Percentiles rank a stretch among this genome's conserved stretches.
phyloP scores from a whole-genome alignment of 1,140 invertebrate species.

The Zaprionus nigranus region DNA sequence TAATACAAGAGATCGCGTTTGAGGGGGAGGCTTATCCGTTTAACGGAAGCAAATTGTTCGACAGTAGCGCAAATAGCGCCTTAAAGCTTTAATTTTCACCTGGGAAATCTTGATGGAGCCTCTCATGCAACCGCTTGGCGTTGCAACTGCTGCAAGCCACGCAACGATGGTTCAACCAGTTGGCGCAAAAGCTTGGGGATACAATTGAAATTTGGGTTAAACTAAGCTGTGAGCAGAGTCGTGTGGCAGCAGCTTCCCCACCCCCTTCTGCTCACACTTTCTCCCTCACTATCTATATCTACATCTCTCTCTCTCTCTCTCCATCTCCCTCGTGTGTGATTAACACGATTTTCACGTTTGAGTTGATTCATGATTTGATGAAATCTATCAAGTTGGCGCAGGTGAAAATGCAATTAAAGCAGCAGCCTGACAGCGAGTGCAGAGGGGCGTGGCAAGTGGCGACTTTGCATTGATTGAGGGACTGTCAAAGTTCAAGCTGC shows the following conservation, averaged over 20 bases:
- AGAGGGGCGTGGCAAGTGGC: neutral
- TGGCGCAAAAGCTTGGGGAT: neutral
- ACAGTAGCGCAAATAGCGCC: neutral
- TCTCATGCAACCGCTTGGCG: neutral
- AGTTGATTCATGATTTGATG: neutral
- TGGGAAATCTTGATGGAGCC: neutral
- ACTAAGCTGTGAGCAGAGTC: neutral
- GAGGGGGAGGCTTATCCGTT: neutral
- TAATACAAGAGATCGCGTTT: neutral
- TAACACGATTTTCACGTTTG: neutral
- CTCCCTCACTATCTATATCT: neutral
- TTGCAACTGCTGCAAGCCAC: conserved; percentile 3
- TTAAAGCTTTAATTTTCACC: conserved; percentile 5
- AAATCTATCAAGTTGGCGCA: neutral
- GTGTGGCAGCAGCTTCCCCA: neutral
- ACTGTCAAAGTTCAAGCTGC: conserved; percentile 11
- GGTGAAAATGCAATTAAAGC: conserved; percentile 7
- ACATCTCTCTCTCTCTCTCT: neutral
- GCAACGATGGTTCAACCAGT: too few species aligned
- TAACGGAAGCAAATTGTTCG: conserved; percentile 4
- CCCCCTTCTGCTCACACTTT: neutral
- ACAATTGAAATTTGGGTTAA: conserved; percentile 7
- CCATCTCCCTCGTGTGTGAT: neutral
- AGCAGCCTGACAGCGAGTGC: neutral
- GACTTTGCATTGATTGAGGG: conserved; percentile 1